phyloP scores from a whole-genome alignment of 2,888 invertebrate genomes.

The Eurytoma californica region DNA sequence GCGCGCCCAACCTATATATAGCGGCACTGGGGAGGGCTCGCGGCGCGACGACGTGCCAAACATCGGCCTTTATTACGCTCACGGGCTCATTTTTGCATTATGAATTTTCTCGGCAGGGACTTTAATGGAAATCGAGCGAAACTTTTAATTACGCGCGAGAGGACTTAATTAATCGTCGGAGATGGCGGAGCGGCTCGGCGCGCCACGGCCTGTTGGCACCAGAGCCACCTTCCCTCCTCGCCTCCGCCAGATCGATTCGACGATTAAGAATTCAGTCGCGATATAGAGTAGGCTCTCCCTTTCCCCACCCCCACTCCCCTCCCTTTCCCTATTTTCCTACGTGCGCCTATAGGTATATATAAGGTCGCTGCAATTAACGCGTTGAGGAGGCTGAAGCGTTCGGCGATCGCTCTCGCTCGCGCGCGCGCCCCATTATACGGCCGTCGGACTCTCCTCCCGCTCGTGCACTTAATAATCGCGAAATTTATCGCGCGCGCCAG shows the following conservation, averaged over 20 bases:
- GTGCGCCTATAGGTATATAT: not conserved
- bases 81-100: conserved; percentile 41
- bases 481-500: conserved; percentile 49
- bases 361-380: conserved; percentile 45
- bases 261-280: conserved; percentile 37
- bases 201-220: conserved; percentile 14
- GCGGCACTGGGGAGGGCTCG: not conserved
- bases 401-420: not conserved
- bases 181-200: not conserved
- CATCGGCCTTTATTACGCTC: not conserved
- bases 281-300: not conserved
- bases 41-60: not conserved
- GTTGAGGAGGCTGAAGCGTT: conserved; percentile 8
- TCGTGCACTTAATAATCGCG: conserved; percentile 50
- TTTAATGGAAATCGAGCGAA: conserved; percentile 42
- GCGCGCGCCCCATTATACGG: conserved; percentile 15
- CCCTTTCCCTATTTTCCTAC: no score
- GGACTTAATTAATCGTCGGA: conserved; percentile 49
- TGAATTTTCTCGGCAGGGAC: conserved; percentile 28
- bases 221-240: not conserved
- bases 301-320: no score
- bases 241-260: conserved; percentile 2
- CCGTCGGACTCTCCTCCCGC: not conserved
- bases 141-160: conserved; percentile 50
- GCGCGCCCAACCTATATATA: no score